Evolutionary conservation across 2,888 invertebrate species (phyloP), one percentile per base, ranked within the genome.

Genomic region (Polydrusus tereticollis): DNA sequence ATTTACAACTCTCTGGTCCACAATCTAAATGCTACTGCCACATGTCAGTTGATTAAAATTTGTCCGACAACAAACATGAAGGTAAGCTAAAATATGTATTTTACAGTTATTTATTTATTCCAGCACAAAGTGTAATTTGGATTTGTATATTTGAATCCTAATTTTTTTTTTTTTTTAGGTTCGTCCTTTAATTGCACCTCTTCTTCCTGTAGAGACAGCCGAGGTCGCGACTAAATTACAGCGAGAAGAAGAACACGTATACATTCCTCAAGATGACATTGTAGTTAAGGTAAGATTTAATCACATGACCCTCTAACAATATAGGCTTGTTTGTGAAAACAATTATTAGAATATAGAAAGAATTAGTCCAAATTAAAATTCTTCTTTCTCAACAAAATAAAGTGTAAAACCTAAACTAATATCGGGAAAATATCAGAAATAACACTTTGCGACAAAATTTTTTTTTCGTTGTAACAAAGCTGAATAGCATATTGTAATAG

Each of bases 11-110:
- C 89, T 78, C 85, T 96, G 5, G 88, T 91, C 0, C 86, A 89
- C 7, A 90, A 91, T 77, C 83, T 96, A 76, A 88, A 95, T 80
- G 89, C 92, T 0, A 88, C 90, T 52, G 86, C 87, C n/a, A 84
- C 93, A 0, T 96, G 96, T 82, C 84, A 88, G 73, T 85, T 93
- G 80, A 90, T 92, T 75, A 93, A 91, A 7, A 86, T 94, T 50
- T 94, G 94, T 77, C 88, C 88, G n/a, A n/a, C n/a, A 23, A 60
- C 36, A 21, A 57, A 26, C 20, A 5, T 7, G 18, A 52, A 58
- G 58, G 72, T 62, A 55, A 33, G 57, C n/a, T 16, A 0, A 2
- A n/a, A n/a, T 36, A 5, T 29, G 4, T 29, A 5, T 29, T 29
- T 29, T 29, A 29, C 7, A 29, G 7, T 29, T 29, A 7, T 29